Evolutionary conservation across 2,113 vertebrate species (phyloP).

Genomic region (Hippocampus mohnikei): DNA sequence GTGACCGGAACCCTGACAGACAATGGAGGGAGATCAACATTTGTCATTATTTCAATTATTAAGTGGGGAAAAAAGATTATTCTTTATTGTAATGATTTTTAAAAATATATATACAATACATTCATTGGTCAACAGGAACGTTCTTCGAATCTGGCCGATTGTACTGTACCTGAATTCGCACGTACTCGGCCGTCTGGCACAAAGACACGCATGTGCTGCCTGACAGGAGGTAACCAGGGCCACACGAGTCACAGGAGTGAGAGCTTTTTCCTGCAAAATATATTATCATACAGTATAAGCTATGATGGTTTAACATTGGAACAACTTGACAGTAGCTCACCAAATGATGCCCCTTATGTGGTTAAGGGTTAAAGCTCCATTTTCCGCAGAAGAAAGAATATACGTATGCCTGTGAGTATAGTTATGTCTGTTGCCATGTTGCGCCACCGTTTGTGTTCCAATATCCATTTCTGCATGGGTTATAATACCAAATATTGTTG

Average conservation of each 20-base stretch:
- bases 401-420: neutral
- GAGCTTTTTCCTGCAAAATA: constrained; percentile 65
- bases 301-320: neutral
- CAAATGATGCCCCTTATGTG: neutral
- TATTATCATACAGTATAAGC: neutral
- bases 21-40: too few species aligned
- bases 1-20: constrained; percentile 29
- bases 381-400: neutral
- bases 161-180: constrained; percentile 69
- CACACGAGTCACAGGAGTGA: constrained; percentile 78
- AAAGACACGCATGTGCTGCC: constrained; percentile 72
- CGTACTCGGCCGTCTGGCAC: constrained; percentile 77
- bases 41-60: neutral
- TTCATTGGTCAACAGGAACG: too few species aligned
- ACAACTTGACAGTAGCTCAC: neutral
- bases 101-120: neutral
- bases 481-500: too few species aligned
- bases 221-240: constrained; percentile 74
- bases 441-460: too few species aligned
- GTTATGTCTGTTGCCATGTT: neutral
- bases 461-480: too few species aligned
- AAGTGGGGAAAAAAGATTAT: too few species aligned
- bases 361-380: too few species aligned
- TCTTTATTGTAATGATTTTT: too few species aligned
- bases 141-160: too few species aligned